Percentiles rank a stretch among this genome's conserved stretches.
Evolutionary conservation across 1,140 invertebrate species (phyloP).

Genomic region (Schlechtendalia chinensis): DNA sequence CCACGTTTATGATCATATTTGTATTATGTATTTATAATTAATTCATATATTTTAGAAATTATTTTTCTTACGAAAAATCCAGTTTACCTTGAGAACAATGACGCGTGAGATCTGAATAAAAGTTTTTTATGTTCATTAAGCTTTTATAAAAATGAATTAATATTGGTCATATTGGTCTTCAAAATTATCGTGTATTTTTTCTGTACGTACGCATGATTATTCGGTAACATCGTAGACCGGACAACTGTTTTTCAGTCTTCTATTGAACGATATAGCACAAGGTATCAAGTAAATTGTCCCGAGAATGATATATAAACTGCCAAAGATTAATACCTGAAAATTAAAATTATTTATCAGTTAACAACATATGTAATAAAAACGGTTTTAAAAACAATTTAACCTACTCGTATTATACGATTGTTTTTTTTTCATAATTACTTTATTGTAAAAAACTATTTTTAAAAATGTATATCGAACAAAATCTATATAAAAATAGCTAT

Average conservation of each 20-base stretch:
- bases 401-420: no score
- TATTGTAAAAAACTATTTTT: no score
- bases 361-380: no score
- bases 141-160: background rate
- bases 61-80: background rate
- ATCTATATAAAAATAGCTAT: no score
- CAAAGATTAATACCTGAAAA: slow-evolving; percentile 22
- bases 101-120: background rate
- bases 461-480: no score
- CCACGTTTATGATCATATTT: background rate
- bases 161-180: background rate
- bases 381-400: no score
- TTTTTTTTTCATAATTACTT: no score
- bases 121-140: background rate
- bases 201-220: background rate
- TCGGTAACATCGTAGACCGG: slow-evolving; percentile 10
- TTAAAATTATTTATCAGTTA: background rate
- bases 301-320: background rate
- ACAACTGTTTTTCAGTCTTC: slow-evolving; percentile 17
- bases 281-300: slow-evolving; percentile 28
- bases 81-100: background rate
- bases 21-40: background rate
- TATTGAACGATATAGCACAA: background rate
- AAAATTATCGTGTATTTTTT: no score
- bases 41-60: background rate